Evolutionary conservation across 1,140 invertebrate species (phyloP), one percentile per base, ranked within the genome.

Genomic region (Sycophila sp.): DNA sequence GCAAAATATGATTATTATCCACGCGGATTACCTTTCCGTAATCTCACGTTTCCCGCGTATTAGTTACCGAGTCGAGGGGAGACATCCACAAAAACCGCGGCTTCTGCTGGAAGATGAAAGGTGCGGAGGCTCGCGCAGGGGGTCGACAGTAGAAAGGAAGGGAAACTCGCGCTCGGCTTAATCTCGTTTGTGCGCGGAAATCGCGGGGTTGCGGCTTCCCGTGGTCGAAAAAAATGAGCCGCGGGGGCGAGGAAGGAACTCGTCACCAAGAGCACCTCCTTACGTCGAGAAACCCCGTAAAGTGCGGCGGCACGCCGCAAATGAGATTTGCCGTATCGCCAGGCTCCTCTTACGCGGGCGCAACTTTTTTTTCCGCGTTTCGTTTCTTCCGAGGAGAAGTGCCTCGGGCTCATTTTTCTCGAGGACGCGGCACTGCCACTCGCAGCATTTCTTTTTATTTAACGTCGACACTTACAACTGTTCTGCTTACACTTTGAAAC

Each of bases 251-350:
- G n/a, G n/a, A n/a, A n/a, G n/a, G n/a, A n/a, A n/a, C n/a, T n/a
- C n/a, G n/a, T n/a, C n/a, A n/a, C n/a, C n/a, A n/a, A n/a, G n/a
- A n/a, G n/a, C n/a, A n/a, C 24, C 30, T 53, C 49, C 38, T 40
- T 4, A 40, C 38, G 38, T 40, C 6, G 51, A 32, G 51, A 55
- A 55, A 55, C 7, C 51, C 51, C 51, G 32, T 55, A 55, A 55
- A 55, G 51, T 28, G 49, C 24, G n/a, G 28, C 51, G 19, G 51
- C 28, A 11, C n/a, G 47, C 10, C 51, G 51, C 51, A 55, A 55
- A 55, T 55, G 51, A 28, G 51, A 55, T 55, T 55, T 55, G n/a
- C 40, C 15, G 19, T n/a, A n/a, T n/a, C n/a, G n/a, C n/a, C n/a
- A n/a, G n/a, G n/a, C n/a, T n/a, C n/a, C n/a, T n/a, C n/a, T n/a